Percentiles rank a stretch among this genome's conserved stretches.
phyloP scores from a whole-genome alignment of 2,113 vertebrate genomes.

The Patagioenas fasciata region DNA sequence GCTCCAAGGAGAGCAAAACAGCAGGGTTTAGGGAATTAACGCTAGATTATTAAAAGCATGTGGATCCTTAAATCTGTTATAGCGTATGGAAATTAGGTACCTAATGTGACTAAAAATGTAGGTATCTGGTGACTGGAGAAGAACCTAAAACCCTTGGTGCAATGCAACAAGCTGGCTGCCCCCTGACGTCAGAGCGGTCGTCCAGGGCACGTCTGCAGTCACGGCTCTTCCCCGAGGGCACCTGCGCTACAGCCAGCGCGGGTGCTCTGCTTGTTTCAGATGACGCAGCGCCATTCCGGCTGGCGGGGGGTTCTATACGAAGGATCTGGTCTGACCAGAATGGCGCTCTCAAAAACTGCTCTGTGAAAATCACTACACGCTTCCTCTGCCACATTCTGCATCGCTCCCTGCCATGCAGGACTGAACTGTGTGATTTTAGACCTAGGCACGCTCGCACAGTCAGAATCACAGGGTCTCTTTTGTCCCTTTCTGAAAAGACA shows the following conservation, averaged over 20 bases:
- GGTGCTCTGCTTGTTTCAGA: not conserved
- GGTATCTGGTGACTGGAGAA: not conserved
- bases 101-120: not conserved
- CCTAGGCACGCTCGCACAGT: not conserved
- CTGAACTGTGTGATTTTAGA: not conserved
- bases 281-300: rapidly evolving
- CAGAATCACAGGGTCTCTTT: not conserved
- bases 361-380: not conserved
- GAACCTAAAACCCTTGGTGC: not conserved
- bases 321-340: not conserved
- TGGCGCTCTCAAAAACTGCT: not conserved
- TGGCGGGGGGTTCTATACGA: not conserved
- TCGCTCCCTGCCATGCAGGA: not conserved
- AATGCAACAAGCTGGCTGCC: not conserved
- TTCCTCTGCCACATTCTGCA: not conserved
- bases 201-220: not conserved
- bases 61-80: not conserved
- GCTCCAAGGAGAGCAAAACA: not conserved
- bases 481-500: not conserved
- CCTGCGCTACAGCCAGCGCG: not conserved
- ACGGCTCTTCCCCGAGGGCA: not conserved
- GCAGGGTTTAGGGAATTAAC: not conserved
- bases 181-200: rapidly evolving
- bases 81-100: not conserved
- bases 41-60: not conserved